Conservation (phyloP, 2,113 vertebrate species). For the Dascyllus trimaculatus region DNA sequence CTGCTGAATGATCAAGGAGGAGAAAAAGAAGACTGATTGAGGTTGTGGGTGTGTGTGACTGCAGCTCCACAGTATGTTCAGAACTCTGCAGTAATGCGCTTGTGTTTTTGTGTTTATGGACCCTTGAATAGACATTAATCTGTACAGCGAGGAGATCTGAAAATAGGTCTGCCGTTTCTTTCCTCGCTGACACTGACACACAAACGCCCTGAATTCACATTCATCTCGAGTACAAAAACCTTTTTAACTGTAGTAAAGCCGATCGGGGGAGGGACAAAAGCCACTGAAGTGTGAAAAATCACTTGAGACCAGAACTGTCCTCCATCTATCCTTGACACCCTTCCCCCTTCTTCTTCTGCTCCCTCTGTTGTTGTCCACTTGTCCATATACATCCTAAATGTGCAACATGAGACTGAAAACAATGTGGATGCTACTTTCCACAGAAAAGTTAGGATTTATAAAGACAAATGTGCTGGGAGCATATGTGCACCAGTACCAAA, state of each 20-base stretch:
- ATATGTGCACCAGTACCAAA: neutral
- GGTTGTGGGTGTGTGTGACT: neutral
- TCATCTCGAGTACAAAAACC: slow-evolving; percentile 11
- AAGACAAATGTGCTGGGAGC: too few species aligned
- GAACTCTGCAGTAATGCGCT: neutral
- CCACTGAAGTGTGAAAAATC: slow-evolving; percentile 45
- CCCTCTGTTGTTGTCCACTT: slow-evolving; percentile 4
- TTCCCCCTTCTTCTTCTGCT: slow-evolving; percentile 6
- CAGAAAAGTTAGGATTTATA: neutral
- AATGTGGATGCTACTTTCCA: neutral
- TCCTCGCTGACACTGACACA: neutral
- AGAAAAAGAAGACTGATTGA: too few species aligned
- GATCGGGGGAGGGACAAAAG: slow-evolving; percentile 33
- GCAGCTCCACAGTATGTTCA: neutral
- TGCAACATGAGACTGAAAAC: neutral
- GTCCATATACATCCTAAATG: neutral
- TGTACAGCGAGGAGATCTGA: slow-evolving; percentile 2
- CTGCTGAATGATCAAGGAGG: slow-evolving; percentile 6
- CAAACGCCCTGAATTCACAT: slow-evolving; percentile 17
- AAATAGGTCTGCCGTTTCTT: neutral
- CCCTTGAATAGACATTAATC: slow-evolving; percentile 1
- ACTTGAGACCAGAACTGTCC: slow-evolving; percentile 37
- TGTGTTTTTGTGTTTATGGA: neutral
- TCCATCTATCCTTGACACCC: slow-evolving; percentile 23
- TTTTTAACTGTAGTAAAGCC: slow-evolving; percentile 28